Base-by-base conservation (phyloP, 2,797 vertebrate genomes). In the Myotis findleyi region DNA sequence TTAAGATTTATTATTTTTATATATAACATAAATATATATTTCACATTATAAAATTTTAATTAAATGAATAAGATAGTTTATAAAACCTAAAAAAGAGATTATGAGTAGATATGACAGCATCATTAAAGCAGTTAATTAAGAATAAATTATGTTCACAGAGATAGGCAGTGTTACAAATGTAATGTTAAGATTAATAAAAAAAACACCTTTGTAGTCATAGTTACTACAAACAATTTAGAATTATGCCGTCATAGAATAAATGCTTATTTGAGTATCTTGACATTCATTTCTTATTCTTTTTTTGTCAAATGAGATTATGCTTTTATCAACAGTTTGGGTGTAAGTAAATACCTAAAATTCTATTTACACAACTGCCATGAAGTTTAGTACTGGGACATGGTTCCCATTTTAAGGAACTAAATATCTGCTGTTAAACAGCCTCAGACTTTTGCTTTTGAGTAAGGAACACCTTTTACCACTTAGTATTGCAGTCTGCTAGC, bases 131-230 rank as follows among this genome's bases (percentile, higher is more conserved):
- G 27, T 18, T 36, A 69, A 76, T 51, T 11, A 81, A 77, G 11
- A 91, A 64, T 57, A 76, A 33, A 82, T 55, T 94, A 47, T 82
- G 18, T 81, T 89, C 38, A 25, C 30, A 25, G 23, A 41, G 87
- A 25, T 36, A 57, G 87, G 41, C 92, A 90, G 21, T 72, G 53
- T 89, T 82, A 62, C 73, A 77, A 83, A 71, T 81, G 16, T 53
- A 71, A 75, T 76, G 25, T 93, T n/a, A 69, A 59, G 53, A 93
- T 88, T 69, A 92, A 89, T 91, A 53, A 92, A 94, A 68, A 96
- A 68, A 7, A 25, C 10, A 73, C 14, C 44, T 55, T 69, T 92
- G 47, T 88, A 16, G 68, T 17, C 30, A 57, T 68, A 80, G 33
- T n/a, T 91, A 20, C 55, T 75, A 41, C 62, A n/a, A 85, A 84